Evolutionary conservation across 2,113 vertebrate species (phyloP).

Genomic region (Daphoenositta chrysoptera): DNA sequence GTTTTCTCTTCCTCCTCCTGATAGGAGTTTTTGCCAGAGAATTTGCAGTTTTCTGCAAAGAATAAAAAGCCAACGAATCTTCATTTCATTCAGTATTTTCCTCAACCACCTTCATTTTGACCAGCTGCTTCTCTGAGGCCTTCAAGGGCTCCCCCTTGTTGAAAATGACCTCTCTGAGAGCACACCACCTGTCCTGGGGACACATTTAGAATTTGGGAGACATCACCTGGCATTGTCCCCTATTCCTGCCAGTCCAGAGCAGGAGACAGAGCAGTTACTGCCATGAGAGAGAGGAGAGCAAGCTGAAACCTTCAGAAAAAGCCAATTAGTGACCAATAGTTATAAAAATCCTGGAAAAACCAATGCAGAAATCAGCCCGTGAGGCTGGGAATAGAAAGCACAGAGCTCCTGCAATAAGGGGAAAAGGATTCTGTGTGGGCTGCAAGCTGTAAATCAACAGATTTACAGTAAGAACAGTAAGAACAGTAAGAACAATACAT

Average conservation of each 20-base stretch:
- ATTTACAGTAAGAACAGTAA: neutral
- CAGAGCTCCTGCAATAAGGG: neutral
- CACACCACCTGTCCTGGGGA: rapidly evolving
- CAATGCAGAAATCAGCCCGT: rapidly evolving
- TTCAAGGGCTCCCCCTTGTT: neutral
- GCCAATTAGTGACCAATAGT: rapidly evolving
- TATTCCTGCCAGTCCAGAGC: neutral
- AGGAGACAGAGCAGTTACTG: rapidly evolving
- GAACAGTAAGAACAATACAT: neutral
- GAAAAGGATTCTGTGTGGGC: neutral
- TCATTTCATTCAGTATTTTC: neutral
- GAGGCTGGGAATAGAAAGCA: rapidly evolving
- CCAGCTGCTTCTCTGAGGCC: neutral
- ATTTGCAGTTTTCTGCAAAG: neutral
- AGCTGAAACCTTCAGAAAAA: neutral
- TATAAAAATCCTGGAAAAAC: neutral
- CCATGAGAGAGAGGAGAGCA: neutral
- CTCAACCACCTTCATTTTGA: neutral
- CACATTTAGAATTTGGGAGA: neutral
- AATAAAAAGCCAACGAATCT: neutral
- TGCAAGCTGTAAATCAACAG: neutral
- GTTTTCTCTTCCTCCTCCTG: neutral
- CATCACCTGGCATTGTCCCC: neutral
- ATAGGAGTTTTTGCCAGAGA: neutral
- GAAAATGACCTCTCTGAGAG: neutral